Evolutionary conservation across 2,888 invertebrate species (phyloP).

Genomic region (Cotesia congregata): DNA sequence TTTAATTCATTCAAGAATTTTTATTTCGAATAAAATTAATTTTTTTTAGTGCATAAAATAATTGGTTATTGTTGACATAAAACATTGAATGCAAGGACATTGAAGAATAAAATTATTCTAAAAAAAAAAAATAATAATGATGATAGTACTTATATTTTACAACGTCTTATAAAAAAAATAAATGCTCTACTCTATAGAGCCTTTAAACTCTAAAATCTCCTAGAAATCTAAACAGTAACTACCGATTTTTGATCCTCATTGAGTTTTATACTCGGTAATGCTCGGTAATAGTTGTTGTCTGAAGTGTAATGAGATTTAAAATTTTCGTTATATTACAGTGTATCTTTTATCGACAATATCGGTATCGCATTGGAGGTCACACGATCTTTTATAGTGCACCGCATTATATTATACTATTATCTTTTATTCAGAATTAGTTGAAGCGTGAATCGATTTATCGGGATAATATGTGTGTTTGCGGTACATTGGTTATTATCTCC

Average conservation of each 20-base stretch:
- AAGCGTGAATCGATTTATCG: not conserved
- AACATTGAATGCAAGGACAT: no score
- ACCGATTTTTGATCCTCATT: not conserved
- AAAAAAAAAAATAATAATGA: no score
- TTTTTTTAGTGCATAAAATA: no score
- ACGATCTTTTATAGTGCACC: not conserved
- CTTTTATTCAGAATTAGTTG: not conserved
- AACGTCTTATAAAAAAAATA: no score
- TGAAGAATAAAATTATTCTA: no score
- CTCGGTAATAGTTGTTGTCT: not conserved
- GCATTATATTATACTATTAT: not conserved
- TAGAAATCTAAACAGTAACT: no score
- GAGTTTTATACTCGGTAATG: not conserved
- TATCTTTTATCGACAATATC: not conserved
- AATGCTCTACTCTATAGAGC: no score
- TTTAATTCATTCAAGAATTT: no score
- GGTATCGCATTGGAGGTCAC: not conserved
- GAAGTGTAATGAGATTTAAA: not conserved
- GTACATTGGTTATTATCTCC: not conserved
- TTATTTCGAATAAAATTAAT: no score
- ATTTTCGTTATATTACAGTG: not conserved
- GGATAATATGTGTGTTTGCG: not conserved
- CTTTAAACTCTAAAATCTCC: no score
- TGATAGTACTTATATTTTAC: no score
- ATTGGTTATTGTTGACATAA: no score